Conservation (phyloP, 2,888 invertebrate genomes). For the Apeira syringaria region DNA sequence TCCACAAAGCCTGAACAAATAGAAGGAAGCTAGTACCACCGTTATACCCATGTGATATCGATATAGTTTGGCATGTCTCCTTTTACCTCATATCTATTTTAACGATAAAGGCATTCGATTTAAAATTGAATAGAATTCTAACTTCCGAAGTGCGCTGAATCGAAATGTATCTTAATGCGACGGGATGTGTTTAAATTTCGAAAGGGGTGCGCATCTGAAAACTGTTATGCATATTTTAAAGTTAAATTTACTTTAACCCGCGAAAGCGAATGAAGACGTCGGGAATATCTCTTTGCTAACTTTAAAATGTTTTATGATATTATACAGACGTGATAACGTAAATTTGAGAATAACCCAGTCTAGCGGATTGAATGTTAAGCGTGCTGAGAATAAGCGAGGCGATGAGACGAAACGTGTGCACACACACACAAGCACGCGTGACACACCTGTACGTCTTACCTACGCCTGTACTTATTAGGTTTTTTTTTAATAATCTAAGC, state of each 20-base stretch:
- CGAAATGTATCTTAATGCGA: slow-evolving; percentile 81
- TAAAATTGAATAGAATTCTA: slow-evolving; percentile 56
- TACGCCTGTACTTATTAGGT: no score
- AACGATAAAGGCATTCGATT: slow-evolving; percentile 18
- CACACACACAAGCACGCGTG: no score
- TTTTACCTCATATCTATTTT: no score
- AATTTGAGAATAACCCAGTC: slow-evolving; percentile 52
- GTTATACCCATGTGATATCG: no score
- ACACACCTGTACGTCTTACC: no score
- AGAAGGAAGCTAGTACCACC: no score
- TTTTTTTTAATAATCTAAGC: no score
- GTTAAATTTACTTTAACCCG: slow-evolving; percentile 73
- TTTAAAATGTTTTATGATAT: slow-evolving; percentile 77
- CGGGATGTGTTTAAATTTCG: slow-evolving; percentile 78
- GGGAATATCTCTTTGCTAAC: slow-evolving; percentile 65
- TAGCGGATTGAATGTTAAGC: slow-evolving; percentile 39
- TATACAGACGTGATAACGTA: slow-evolving; percentile 62
- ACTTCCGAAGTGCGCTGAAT: slow-evolving; percentile 70
- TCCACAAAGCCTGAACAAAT: no score
- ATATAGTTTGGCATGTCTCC: no score
- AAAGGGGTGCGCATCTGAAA: slow-evolving; percentile 79
- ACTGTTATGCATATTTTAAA: slow-evolving; percentile 84
- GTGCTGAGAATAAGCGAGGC: slow-evolving; percentile 23
- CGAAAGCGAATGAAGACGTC: slow-evolving; percentile 62
- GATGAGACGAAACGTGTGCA: neutral